These are phyloP conservation scores for Drosophila punjabiensis DNA, from an alignment of 1,140 invertebrate species.

Conservation along the genomic window DNA sequence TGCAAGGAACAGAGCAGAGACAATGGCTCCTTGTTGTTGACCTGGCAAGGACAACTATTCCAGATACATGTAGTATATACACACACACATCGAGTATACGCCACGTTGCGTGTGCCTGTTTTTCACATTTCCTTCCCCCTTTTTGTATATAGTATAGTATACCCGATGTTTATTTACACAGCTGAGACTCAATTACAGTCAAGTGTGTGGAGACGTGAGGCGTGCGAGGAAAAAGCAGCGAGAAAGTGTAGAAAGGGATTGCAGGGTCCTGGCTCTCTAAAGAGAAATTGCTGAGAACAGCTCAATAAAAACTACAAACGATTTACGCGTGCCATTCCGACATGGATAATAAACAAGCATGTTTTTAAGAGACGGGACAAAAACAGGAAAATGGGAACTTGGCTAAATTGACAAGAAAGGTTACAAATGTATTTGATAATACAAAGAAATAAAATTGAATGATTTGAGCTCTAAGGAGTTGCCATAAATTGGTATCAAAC, in stretches of 20 bases:
- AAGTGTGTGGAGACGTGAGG: constrained; percentile 36
- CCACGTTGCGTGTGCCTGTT: constrained; percentile 35
- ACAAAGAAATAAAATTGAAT: background rate
- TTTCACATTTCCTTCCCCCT: background rate
- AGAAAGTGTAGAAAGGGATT: constrained; percentile 3
- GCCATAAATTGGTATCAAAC: background rate
- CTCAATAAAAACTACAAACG: constrained; percentile 65
- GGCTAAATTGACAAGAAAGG: constrained; percentile 5
- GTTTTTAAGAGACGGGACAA: constrained; percentile 16
- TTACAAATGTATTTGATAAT: constrained; percentile 20
- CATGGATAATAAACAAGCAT: constrained; percentile 57
- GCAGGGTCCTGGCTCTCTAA: constrained; percentile 1
- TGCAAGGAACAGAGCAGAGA: constrained; percentile 40
- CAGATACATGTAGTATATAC: constrained; percentile 33
- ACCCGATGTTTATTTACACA: constrained; percentile 57
- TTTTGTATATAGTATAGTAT: constrained; percentile 23
- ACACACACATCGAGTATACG: constrained; percentile 20
- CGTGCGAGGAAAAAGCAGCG: background rate
- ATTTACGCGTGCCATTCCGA: constrained; percentile 59
- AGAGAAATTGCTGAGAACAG: constrained; percentile 57
- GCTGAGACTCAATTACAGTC: constrained; percentile 59
- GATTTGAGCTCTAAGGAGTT: background rate
- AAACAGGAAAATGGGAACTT: constrained; percentile 1
- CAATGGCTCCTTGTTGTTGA: constrained; percentile 50
- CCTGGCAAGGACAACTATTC: constrained; percentile 60